Conservation (phyloP, 2,797 vertebrate genomes). For the Poecilia gillii region DNA sequence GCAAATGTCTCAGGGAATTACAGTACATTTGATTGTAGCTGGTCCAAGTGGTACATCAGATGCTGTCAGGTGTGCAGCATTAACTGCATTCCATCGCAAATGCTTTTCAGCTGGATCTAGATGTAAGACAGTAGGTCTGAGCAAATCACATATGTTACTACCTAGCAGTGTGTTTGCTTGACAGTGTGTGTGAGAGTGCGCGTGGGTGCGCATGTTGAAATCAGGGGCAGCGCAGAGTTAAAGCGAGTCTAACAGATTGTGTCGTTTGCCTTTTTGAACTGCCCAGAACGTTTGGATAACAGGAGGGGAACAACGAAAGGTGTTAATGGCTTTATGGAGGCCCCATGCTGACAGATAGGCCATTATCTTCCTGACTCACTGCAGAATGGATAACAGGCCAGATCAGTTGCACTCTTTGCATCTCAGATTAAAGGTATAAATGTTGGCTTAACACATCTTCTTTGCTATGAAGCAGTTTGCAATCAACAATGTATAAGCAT, state of each 20-base stretch:
- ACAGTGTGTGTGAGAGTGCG: slow-evolving; percentile 28
- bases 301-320: slow-evolving; percentile 92
- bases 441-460: slow-evolving; percentile 52
- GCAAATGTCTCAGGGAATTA: background rate
- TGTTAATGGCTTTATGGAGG: slow-evolving; percentile 96
- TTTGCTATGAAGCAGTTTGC: slow-evolving; percentile 44
- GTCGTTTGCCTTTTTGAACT: slow-evolving; percentile 89
- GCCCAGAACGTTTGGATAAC: slow-evolving; percentile 87
- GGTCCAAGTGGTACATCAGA: slow-evolving; percentile 10
- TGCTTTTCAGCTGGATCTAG: slow-evolving; percentile 23
- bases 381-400: slow-evolving; percentile 90
- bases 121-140: slow-evolving; percentile 11
- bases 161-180: slow-evolving; percentile 34
- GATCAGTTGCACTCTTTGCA: slow-evolving; percentile 88
- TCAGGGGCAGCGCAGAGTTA: slow-evolving; percentile 77
- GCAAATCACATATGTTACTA: slow-evolving; percentile 44
- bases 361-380: slow-evolving; percentile 92
- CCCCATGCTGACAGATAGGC: slow-evolving; percentile 92
- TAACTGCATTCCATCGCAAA: slow-evolving; percentile 24
- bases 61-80: slow-evolving; percentile 7
- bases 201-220: slow-evolving; percentile 22
- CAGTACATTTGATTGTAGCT: background rate
- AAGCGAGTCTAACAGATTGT: slow-evolving; percentile 84
- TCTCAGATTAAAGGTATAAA: slow-evolving; percentile 59
- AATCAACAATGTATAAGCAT: slow-evolving; percentile 26